A percentile compares a stretch with the other conserved stretches of the same genome.
Conservation (phyloP, 2,113 vertebrate species). For the Corythornis madagascariensis region DNA sequence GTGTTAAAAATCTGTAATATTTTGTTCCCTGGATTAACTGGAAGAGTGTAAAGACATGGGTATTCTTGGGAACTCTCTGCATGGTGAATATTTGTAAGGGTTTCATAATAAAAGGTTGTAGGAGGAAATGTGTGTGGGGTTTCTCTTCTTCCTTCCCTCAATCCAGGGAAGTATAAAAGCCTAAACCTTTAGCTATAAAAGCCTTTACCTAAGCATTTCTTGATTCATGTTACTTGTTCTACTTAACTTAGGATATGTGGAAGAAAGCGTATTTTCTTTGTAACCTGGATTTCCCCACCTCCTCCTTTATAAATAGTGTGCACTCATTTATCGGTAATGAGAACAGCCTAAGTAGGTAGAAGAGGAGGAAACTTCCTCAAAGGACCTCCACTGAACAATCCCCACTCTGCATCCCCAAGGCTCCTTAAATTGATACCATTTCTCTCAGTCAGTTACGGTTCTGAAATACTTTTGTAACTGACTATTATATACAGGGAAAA, state of each 20-base stretch:
- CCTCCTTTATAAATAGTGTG: slow-evolving; percentile 20
- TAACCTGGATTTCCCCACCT: slow-evolving; percentile 35
- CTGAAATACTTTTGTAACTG: slow-evolving; percentile 54
- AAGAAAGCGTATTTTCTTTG: slow-evolving; percentile 52
- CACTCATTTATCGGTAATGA: neutral
- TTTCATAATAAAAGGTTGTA: slow-evolving; percentile 47
- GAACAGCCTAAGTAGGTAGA: neutral
- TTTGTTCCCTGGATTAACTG: neutral
- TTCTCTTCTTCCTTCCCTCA: neutral
- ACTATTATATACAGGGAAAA: slow-evolving; percentile 44
- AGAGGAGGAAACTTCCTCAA: slow-evolving; percentile 22
- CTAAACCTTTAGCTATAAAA: slow-evolving; percentile 45
- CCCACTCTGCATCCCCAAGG: neutral
- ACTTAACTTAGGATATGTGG: slow-evolving; percentile 43
- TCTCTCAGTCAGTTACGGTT: slow-evolving; percentile 60
- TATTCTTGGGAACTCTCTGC: neutral
- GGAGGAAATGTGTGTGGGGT: neutral
- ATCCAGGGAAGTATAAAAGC: slow-evolving; percentile 32
- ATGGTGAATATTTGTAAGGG: slow-evolving; percentile 11
- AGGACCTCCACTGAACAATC: slow-evolving; percentile 26
- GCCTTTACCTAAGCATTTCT: slow-evolving; percentile 63
- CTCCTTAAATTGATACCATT: slow-evolving; percentile 61
- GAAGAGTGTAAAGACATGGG: neutral
- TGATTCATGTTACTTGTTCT: slow-evolving; percentile 53
- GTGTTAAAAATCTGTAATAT: neutral